phyloP scores from a whole-genome alignment of 1,140 invertebrate genomes.

The Lutraria rhynchaena region DNA sequence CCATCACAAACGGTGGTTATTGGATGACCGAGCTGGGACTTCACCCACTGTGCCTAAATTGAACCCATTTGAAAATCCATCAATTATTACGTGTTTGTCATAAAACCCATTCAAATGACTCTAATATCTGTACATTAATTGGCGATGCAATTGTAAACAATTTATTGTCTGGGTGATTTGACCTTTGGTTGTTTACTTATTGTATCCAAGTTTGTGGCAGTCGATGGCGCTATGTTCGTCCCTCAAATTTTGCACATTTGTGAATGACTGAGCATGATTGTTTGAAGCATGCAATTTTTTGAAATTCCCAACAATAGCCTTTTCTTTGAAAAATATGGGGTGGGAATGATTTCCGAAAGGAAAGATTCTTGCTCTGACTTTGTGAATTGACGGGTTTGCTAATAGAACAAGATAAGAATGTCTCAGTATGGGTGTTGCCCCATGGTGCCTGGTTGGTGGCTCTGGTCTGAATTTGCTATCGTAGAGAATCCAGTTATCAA shows the following conservation, averaged over 20 bases:
- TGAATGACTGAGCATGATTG: background rate
- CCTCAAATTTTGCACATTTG: conserved; percentile 22
- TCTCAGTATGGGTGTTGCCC: conserved; percentile 20
- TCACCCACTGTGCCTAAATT: background rate
- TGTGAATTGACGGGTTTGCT: no score
- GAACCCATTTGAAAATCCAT: conserved; percentile 18
- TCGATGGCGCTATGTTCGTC: background rate
- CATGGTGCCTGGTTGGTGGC: background rate
- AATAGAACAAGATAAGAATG: conserved; percentile 8
- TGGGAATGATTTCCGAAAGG: no score
- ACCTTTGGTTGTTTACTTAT: background rate
- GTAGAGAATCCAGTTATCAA: background rate
- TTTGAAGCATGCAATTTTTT: background rate
- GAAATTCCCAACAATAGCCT: conserved; percentile 24
- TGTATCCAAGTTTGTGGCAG: background rate
- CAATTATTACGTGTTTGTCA: background rate
- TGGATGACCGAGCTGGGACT: background rate
- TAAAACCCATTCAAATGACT: no score
- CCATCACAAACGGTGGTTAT: background rate
- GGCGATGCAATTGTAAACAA: no score
- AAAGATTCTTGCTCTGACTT: no score
- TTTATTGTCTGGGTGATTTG: background rate
- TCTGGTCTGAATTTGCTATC: conserved; percentile 18
- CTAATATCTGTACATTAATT: no score
- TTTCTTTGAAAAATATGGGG: background rate